phyloP scores from a whole-genome alignment of 2,113 vertebrate species.

The Elgaria multicarinata region DNA sequence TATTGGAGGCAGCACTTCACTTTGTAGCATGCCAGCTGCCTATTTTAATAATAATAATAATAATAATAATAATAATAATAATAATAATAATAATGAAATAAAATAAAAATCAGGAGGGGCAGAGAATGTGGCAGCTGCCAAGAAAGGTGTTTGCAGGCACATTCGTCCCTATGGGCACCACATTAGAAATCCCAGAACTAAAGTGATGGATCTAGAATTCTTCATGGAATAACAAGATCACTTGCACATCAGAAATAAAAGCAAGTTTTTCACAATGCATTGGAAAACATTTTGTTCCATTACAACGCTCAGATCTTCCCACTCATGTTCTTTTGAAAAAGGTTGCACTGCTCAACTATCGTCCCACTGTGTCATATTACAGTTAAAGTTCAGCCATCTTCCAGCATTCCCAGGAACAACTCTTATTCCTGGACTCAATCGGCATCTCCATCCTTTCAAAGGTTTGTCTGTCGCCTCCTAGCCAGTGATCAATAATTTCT shows the following conservation, averaged over 20 bases:
- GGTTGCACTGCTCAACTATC: not conserved
- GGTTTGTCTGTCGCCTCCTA: not conserved
- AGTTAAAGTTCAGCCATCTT: not conserved
- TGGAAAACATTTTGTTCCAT: not conserved
- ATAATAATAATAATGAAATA: too few relatives aligned
- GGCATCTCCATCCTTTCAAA: slow-evolving; percentile 25
- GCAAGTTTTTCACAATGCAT: not conserved
- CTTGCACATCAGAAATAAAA: not conserved
- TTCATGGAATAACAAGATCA: not conserved
- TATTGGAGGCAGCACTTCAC: too few relatives aligned
- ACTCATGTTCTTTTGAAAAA: not conserved
- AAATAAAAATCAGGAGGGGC: too few relatives aligned
- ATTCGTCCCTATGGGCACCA: too few relatives aligned
- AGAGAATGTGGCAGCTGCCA: too few relatives aligned
- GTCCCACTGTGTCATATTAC: not conserved
- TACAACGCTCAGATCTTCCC: slow-evolving; percentile 6
- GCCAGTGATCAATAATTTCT: slow-evolving; percentile 7
- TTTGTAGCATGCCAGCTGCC: too few relatives aligned
- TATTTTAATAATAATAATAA: too few relatives aligned
- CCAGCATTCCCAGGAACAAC: not conserved
- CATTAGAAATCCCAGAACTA: not conserved
- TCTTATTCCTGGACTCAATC: not conserved
- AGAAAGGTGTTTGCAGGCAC: too few relatives aligned
- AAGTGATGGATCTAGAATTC: not conserved
- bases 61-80: too few relatives aligned